Conservation (phyloP, 2,888 invertebrate species). For the Capitulum mitella region DNA sequence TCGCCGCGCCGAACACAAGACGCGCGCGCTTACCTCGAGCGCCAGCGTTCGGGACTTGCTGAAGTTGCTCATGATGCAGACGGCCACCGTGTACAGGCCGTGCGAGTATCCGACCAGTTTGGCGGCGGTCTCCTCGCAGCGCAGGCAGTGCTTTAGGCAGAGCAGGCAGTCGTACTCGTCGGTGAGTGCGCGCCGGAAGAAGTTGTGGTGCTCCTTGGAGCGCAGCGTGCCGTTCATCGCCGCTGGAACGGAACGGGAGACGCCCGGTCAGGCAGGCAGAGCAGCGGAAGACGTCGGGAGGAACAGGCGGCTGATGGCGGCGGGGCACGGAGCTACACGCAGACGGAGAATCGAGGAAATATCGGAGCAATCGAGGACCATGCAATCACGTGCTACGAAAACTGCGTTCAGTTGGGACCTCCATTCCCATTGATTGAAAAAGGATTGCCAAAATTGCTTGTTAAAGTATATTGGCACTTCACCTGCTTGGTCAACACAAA, state of each 20-base stretch:
- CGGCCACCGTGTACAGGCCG: constrained; percentile 54
- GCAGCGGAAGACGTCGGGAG: too few species aligned
- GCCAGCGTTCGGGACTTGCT: constrained; percentile 53
- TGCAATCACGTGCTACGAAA: too few species aligned
- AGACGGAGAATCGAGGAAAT: too few species aligned
- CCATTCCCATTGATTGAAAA: too few species aligned
- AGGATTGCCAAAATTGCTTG: too few species aligned
- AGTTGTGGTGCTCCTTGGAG: constrained; percentile 48
- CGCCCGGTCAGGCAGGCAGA: too few species aligned
- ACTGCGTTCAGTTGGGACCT: too few species aligned
- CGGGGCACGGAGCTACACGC: too few species aligned
- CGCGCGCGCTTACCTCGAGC: constrained; percentile 58
- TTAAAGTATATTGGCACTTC: too few species aligned
- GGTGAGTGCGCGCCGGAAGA: constrained; percentile 64
- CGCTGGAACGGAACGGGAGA: background rate
- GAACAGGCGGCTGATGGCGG: too few species aligned
- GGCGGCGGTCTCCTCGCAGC: constrained; percentile 70
- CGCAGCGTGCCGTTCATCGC: constrained; percentile 28
- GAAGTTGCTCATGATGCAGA: constrained; percentile 43
- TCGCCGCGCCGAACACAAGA: background rate
- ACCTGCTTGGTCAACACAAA: too few species aligned
- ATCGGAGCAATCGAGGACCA: too few species aligned
- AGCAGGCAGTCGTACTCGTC: constrained; percentile 86
- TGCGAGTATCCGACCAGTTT: constrained; percentile 68
- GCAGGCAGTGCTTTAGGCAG: constrained; percentile 69